A percentile compares a stretch with the other conserved stretches of the same genome.
These are phyloP conservation scores for Salarias fasciatus DNA, from an alignment of 2,797 vertebrate genomes.

Conservation along the genomic window DNA sequence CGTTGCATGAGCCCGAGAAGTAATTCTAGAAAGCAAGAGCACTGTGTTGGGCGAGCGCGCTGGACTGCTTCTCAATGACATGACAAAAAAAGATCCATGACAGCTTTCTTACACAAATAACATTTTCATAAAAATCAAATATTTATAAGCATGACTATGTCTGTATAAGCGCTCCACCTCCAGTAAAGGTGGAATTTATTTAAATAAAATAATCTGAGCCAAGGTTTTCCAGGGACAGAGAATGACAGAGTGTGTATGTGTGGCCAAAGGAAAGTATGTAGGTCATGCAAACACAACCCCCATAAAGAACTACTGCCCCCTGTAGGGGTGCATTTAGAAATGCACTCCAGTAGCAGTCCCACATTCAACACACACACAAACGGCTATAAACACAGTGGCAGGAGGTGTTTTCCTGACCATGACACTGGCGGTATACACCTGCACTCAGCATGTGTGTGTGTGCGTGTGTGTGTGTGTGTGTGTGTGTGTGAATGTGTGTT, in stretches of 20 bases:
- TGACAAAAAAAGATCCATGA: not conserved
- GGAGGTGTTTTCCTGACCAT: conserved; percentile 7
- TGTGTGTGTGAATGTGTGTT: conserved; percentile 19
- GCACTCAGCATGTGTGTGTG: conserved; percentile 26
- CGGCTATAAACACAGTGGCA: not conserved
- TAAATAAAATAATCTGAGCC: conserved; percentile 16
- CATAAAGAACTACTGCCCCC: conserved; percentile 27
- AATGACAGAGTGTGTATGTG: not conserved
- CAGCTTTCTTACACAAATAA: not conserved
- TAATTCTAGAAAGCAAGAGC: conserved; percentile 16
- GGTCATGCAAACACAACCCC: conserved; percentile 2
- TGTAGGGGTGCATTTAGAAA: conserved; percentile 1
- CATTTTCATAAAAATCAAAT: conserved; percentile 5
- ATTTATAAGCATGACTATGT: not conserved
- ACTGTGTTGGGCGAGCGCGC: conserved; percentile 19
- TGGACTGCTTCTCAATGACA: not conserved
- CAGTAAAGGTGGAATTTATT: conserved; percentile 11
- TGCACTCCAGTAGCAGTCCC: conserved; percentile 22
- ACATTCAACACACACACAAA: conserved; percentile 14
- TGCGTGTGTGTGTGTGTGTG: conserved; percentile 8
- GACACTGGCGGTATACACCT: conserved; percentile 27
- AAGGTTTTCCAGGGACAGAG: not conserved
- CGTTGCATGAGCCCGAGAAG: conserved; percentile 7
- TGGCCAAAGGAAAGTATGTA: not conserved
- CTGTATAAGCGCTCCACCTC: conserved; percentile 2